A percentile compares a stretch with the other conserved stretches of the same genome.
These are phyloP conservation scores for Rhynchotus rufescens DNA, from an alignment of 2,797 vertebrate genomes.

Conservation along the genomic window DNA sequence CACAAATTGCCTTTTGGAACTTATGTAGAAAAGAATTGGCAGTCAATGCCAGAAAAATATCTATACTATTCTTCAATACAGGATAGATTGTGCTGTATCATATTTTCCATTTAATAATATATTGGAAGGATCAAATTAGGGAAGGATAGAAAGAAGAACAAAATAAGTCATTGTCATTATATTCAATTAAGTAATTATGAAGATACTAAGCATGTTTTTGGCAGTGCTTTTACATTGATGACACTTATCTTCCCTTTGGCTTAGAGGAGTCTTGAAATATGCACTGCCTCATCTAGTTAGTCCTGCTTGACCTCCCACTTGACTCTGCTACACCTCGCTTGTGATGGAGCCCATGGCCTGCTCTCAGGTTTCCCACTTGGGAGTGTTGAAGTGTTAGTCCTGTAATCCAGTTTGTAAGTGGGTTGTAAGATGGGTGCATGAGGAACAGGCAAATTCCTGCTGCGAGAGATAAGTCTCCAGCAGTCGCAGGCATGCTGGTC, in stretches of 20 bases:
- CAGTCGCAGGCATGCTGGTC: slow-evolving; percentile 54
- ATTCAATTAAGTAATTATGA: not conserved
- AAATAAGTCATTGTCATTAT: not conserved
- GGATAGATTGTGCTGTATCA: not conserved
- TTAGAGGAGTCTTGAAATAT: slow-evolving; percentile 15
- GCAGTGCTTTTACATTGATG: not conserved
- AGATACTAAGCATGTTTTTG: not conserved
- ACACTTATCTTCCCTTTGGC: not conserved
- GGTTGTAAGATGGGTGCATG: slow-evolving; percentile 59
- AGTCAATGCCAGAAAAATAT: not conserved
- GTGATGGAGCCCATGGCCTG: slow-evolving; percentile 76
- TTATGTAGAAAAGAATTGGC: not conserved
- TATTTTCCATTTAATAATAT: not conserved
- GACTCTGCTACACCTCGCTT: slow-evolving; percentile 80
- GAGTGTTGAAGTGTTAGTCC: slow-evolving; percentile 84
- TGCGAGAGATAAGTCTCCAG: slow-evolving; percentile 54
- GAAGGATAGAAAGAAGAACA: not conserved
- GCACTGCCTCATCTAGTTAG: slow-evolving; percentile 15
- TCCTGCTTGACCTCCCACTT: slow-evolving; percentile 82
- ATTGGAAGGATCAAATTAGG: not conserved
- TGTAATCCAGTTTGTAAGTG: slow-evolving; percentile 76
- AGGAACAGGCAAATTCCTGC: slow-evolving; percentile 77
- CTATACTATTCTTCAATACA: not conserved
- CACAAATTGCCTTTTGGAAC: not conserved
- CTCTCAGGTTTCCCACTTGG: slow-evolving; percentile 74